A percentile compares a stretch with the other conserved stretches of the same genome.
These are phyloP conservation scores for Chironomus tentans DNA, from an alignment of 2,888 invertebrate species.

Conservation along the genomic window DNA sequence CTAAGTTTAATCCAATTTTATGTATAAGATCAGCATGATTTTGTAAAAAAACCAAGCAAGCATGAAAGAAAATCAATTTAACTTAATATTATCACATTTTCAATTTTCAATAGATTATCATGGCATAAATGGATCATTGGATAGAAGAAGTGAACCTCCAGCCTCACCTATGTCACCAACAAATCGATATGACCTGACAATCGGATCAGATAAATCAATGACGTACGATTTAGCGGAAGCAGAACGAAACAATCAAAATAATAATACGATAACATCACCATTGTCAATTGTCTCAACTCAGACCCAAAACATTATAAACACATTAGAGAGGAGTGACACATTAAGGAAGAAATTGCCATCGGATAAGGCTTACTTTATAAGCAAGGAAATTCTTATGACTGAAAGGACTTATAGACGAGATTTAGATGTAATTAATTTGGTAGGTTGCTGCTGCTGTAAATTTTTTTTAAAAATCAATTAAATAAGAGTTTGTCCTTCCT, in stretches of 20 bases:
- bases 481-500: neutral
- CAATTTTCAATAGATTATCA: slow-evolving; percentile 35
- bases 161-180: slow-evolving; percentile 30
- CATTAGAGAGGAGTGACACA: slow-evolving; percentile 26
- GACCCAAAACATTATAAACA: slow-evolving; percentile 25
- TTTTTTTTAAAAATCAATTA: neutral
- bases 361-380: slow-evolving; percentile 71
- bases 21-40: neutral
- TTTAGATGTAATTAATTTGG: slow-evolving; percentile 80
- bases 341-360: slow-evolving; percentile 46
- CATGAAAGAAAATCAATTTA: neutral
- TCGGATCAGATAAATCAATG: slow-evolving; percentile 42
- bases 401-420: slow-evolving; percentile 93
- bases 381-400: slow-evolving; percentile 90
- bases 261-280: slow-evolving; percentile 24
- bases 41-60: neutral
- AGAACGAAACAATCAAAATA: slow-evolving; percentile 31
- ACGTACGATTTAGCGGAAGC: slow-evolving; percentile 42
- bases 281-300: slow-evolving; percentile 28
- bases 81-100: slow-evolving; percentile 5
- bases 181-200: slow-evolving; percentile 39
- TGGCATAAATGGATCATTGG: slow-evolving; percentile 42
- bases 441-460: slow-evolving; percentile 41
- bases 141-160: slow-evolving; percentile 38
- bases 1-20: neutral